Evolutionary conservation across 2,888 invertebrate genomes (phyloP).

Genomic region (Troides aeacus): DNA sequence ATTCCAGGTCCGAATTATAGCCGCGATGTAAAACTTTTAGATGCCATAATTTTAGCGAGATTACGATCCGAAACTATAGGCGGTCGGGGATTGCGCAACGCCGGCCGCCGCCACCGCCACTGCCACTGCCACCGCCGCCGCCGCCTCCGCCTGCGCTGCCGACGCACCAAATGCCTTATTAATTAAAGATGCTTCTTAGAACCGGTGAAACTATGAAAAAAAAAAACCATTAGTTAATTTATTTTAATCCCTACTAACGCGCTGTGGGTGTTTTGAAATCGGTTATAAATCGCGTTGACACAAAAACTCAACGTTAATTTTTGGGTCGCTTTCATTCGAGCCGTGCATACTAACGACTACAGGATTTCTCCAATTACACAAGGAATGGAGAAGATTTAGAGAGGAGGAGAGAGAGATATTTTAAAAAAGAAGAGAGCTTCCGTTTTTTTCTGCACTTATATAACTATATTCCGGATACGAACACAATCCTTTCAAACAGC

Average conservation of each 20-base stretch:
- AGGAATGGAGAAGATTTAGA: too few species aligned
- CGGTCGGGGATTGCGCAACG: conserved; percentile 40
- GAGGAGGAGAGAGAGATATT: too few species aligned
- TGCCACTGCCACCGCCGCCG: conserved; percentile 1
- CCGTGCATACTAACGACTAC: background rate
- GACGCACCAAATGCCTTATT: conserved; percentile 46
- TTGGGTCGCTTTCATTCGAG: background rate
- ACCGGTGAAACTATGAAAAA: conserved; percentile 30
- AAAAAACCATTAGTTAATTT: conserved; percentile 3
- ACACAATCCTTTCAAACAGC: too few species aligned
- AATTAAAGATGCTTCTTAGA: conserved; percentile 51
- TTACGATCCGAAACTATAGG: conserved; percentile 56
- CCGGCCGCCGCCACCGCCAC: conserved; percentile 20
- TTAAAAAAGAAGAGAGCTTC: too few species aligned
- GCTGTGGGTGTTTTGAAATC: conserved; percentile 16
- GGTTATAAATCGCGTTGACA: background rate
- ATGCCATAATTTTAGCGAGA: conserved; percentile 71
- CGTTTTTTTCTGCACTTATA: too few species aligned
- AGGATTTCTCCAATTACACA: background rate
- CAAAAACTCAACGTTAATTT: background rate
- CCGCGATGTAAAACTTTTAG: conserved; percentile 56
- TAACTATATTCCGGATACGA: too few species aligned
- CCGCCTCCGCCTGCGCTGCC: conserved; percentile 33
- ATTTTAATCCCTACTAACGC: conserved; percentile 21
- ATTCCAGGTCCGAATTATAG: conserved; percentile 61